Evolutionary conservation across 2,888 invertebrate species (phyloP).

Genomic region (Lepidocyrtoides sp.): DNA sequence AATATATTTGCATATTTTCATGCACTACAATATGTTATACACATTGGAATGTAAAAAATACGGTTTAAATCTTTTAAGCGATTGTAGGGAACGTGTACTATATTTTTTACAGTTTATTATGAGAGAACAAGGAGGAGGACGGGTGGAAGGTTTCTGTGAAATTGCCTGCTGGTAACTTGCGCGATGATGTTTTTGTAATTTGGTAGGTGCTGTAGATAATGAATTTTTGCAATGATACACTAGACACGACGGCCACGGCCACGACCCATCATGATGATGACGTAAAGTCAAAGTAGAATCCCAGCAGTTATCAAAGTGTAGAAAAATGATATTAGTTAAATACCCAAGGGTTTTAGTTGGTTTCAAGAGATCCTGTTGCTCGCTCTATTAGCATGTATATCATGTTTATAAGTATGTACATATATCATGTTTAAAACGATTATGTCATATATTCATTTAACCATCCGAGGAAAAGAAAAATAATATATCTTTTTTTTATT

Average conservation of each 20-base stretch:
- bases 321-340: not conserved
- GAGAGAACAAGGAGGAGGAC: not conserved
- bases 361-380: constrained; percentile 14
- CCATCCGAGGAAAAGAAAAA: not conserved
- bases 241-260: not conserved
- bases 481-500: not conserved
- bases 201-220: no score
- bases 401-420: not conserved
- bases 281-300: not conserved
- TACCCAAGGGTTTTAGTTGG: not conserved
- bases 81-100: constrained; percentile 1
- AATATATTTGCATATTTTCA: constrained; percentile 25
- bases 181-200: not conserved
- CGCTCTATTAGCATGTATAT: not conserved
- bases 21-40: constrained; percentile 16
- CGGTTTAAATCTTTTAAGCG: constrained; percentile 13
- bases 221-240: not conserved
- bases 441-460: constrained; percentile 65
- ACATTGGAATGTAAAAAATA: constrained; percentile 21
- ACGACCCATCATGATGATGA: not conserved
- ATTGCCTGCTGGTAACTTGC: constrained; percentile 4
- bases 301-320: not conserved
- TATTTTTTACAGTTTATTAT: not conserved
- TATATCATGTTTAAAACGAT: constrained; percentile 51
- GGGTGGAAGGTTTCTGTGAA: not conserved